A percentile compares a stretch with the other conserved stretches of the same genome.
phyloP scores from a whole-genome alignment of 2,888 invertebrate species.

The Eristalis intricaria region DNA sequence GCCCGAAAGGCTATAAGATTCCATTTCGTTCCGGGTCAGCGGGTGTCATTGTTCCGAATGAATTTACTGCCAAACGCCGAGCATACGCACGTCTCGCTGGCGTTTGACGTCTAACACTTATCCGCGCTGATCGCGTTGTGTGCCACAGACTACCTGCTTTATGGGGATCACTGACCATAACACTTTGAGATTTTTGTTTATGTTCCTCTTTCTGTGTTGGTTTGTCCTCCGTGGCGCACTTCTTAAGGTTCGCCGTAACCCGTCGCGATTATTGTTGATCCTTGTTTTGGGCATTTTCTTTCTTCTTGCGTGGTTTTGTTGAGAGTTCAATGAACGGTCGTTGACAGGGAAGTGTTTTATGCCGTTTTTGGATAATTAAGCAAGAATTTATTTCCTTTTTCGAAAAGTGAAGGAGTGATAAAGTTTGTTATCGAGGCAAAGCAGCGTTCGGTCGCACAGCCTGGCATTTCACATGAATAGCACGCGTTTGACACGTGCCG shows the following conservation, averaged over 20 bases:
- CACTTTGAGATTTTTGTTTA: slow-evolving; percentile 4
- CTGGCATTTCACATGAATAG: not conserved
- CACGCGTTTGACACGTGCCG: not conserved
- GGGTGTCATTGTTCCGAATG: not conserved
- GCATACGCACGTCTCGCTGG: not conserved
- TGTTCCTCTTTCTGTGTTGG: not conserved
- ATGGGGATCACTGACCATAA: slow-evolving; percentile 42
- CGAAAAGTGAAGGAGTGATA: not conserved
- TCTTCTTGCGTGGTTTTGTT: not conserved
- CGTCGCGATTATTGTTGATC: slow-evolving; percentile 12
- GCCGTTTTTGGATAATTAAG: not conserved
- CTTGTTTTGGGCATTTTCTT: not conserved
- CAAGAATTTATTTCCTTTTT: not conserved
- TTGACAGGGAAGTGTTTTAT: not conserved
- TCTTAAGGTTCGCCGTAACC: slow-evolving; percentile 13
- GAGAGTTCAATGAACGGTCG: slow-evolving; percentile 41
- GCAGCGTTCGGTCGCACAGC: not conserved
- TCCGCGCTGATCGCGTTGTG: not conserved
- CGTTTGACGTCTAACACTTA: not conserved
- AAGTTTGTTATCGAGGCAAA: not conserved
- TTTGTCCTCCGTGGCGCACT: slow-evolving; percentile 2
- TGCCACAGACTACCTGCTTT: slow-evolving; percentile 4
- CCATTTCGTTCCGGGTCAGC: not conserved
- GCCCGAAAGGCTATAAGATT: not conserved
- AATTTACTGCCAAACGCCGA: not conserved